phyloP scores from a whole-genome alignment of 2,797 vertebrate species.

The Cirrhinus mrigala region DNA sequence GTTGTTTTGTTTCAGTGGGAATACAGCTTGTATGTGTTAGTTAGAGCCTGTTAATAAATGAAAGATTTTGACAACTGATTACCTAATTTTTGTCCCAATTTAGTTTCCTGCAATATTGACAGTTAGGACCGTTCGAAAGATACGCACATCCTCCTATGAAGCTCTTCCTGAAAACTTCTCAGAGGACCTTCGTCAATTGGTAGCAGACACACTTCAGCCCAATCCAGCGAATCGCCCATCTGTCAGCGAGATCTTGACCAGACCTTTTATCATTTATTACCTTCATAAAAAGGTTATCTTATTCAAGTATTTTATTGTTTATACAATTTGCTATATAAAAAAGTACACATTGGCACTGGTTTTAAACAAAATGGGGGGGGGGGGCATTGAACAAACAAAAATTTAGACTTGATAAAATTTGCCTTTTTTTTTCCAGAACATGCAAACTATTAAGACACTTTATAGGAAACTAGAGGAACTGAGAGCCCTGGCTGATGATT shows the following conservation, averaged over 20 bases:
- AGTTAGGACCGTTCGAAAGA: neutral
- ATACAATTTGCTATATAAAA: too few species aligned
- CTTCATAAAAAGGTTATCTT: conserved; percentile 5
- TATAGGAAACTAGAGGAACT: conserved; percentile 21
- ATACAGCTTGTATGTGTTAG: neutral
- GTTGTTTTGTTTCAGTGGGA: neutral
- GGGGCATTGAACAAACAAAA: neutral
- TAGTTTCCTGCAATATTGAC: neutral
- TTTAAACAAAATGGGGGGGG: too few species aligned
- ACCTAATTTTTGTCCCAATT: neutral
- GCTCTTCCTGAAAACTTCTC: conserved; percentile 10
- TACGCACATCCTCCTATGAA: neutral
- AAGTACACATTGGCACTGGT: too few species aligned
- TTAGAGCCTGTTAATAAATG: neutral
- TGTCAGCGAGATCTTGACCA: conserved; percentile 6
- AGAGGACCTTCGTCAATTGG: conserved; percentile 18
- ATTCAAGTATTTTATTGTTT: too few species aligned
- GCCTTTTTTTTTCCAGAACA: conserved; percentile 7
- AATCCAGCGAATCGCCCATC: conserved; percentile 1
- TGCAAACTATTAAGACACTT: conserved; percentile 2
- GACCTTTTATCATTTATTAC: conserved; percentile 23
- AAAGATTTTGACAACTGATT: neutral
- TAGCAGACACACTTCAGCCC: conserved; percentile 33
- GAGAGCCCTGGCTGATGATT: conserved; percentile 19
- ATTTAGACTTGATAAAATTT: neutral